phyloP scores from a whole-genome alignment of 2,113 vertebrate genomes.

The Ceyx melanurus region DNA sequence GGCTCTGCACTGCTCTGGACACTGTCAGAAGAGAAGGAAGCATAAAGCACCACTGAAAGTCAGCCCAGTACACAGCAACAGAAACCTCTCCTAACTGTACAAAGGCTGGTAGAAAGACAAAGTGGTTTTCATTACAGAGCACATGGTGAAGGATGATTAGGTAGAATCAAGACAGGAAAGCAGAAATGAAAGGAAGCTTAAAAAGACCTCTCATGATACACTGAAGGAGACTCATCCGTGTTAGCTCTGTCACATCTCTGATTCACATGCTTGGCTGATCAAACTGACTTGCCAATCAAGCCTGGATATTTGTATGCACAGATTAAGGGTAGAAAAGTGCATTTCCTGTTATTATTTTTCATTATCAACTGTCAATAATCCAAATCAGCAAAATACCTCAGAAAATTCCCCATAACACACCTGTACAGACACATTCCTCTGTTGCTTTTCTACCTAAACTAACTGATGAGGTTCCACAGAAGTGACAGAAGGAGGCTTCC shows the following conservation, averaged over 20 bases:
- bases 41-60: background rate
- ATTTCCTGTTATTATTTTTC: background rate
- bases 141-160: accelerated
- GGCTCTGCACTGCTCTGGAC: background rate
- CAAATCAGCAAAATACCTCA: background rate
- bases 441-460: background rate
- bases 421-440: background rate
- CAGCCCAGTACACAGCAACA: accelerated
- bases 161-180: background rate
- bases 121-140: background rate
- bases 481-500: background rate
- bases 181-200: background rate
- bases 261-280: background rate
- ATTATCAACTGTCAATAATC: background rate
- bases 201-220: background rate
- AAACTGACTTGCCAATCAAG: background rate
- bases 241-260: background rate
- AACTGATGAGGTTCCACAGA: background rate
- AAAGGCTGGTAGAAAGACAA: background rate
- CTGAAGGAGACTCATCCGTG: background rate
- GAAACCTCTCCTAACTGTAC: background rate
- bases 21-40: background rate
- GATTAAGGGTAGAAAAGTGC: background rate
- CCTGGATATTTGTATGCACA: background rate
- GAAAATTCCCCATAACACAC: background rate